These are phyloP conservation scores for Phataginus tetradactyla DNA, from an alignment of 2,797 vertebrate genomes.

Conservation along the genomic window DNA sequence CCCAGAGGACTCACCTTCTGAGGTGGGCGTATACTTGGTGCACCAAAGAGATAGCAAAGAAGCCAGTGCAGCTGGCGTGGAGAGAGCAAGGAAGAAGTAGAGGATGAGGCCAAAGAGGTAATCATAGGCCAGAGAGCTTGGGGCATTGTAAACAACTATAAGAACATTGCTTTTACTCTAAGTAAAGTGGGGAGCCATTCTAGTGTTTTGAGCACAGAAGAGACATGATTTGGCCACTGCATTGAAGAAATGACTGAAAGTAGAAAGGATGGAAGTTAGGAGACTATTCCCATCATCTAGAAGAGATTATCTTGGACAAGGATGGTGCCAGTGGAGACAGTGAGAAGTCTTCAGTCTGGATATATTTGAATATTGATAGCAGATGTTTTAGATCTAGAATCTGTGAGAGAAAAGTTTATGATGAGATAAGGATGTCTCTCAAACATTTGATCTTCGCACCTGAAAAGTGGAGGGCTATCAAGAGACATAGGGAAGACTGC, in stretches of 20 bases:
- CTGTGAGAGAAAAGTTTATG: neutral
- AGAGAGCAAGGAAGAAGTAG: neutral
- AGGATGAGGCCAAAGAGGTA: neutral
- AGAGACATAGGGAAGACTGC: neutral
- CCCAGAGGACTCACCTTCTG: neutral
- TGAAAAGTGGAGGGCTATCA: neutral
- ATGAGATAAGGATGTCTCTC: conserved; percentile 2
- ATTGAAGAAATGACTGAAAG: neutral
- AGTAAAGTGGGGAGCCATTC: neutral
- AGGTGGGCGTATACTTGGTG: neutral
- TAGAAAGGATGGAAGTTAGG: neutral
- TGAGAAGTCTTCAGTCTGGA: neutral
- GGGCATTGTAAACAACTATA: neutral
- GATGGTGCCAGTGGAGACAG: neutral
- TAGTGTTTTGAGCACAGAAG: neutral
- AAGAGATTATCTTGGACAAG: neutral
- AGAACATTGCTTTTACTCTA: neutral
- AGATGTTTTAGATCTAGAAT: neutral
- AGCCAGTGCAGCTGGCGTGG: neutral
- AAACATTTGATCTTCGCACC: neutral
- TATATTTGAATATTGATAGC: neutral
- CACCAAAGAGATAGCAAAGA: neutral
- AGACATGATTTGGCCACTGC: neutral
- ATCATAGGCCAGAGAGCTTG: neutral
- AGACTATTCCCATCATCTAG: neutral